Evolutionary conservation across 2,888 invertebrate genomes (phyloP).

Genomic region (Epinotia demarniana): DNA sequence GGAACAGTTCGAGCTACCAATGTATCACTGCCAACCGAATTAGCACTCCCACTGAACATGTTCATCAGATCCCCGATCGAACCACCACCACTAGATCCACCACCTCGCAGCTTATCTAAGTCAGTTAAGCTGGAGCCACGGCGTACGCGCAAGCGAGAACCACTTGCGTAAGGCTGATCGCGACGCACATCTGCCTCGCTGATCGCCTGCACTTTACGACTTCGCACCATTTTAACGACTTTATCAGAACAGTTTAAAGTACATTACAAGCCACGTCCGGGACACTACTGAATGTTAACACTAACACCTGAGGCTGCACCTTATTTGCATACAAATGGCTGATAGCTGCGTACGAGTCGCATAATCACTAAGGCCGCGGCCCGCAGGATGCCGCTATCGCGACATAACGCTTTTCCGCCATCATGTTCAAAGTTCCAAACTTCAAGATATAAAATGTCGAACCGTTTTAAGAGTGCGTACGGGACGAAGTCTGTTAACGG

Average conservation of each 20-base stretch:
- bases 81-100: constrained; percentile 80
- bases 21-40: constrained; percentile 89
- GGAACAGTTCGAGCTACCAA: constrained; percentile 89
- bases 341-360: constrained; percentile 67
- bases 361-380: constrained; percentile 79
- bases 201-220: constrained; percentile 73
- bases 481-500: constrained; percentile 70
- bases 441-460: constrained; percentile 56
- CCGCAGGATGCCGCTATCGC: constrained; percentile 80
- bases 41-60: constrained; percentile 88
- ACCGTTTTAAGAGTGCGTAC: constrained; percentile 67
- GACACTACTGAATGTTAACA: constrained; percentile 63
- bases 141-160: constrained; percentile 85
- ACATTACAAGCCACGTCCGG: constrained; percentile 61
- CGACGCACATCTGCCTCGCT: constrained; percentile 79
- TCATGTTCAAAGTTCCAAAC: constrained; percentile 64
- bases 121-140: constrained; percentile 90
- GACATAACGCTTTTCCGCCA: constrained; percentile 72
- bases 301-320: constrained; percentile 62
- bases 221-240: constrained; percentile 69
- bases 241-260: constrained; percentile 48
- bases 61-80: constrained; percentile 93
- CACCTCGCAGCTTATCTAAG: constrained; percentile 86
- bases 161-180: constrained; percentile 84
- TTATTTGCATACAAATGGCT: constrained; percentile 78